A percentile compares a stretch with the other conserved stretches of the same genome.
Conservation (phyloP, 2,888 invertebrate species). For the Helleia helle region DNA sequence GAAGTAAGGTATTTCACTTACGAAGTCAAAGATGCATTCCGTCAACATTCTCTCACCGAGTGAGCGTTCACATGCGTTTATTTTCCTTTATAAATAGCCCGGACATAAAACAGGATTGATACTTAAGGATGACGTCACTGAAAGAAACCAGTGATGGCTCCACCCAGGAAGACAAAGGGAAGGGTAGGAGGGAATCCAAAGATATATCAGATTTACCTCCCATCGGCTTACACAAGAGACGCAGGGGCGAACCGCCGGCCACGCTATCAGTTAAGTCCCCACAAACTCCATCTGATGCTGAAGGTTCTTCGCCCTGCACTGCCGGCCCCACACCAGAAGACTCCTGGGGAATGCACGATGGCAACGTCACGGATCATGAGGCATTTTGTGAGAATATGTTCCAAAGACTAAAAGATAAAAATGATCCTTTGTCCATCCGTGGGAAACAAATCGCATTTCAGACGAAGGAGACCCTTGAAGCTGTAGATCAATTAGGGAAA, state of each 20-base stretch:
- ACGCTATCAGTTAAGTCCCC: conserved; percentile 50
- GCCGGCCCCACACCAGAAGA: conserved; percentile 51
- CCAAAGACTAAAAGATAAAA: conserved; percentile 48
- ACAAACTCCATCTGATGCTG: conserved; percentile 53
- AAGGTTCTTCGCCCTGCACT: conserved; percentile 59
- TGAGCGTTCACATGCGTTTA: conserved; percentile 51
- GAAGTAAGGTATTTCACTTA: conserved; percentile 6
- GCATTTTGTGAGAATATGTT: conserved; percentile 54
- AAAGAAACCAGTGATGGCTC: conserved; percentile 45
- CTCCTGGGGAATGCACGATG: conserved; percentile 38
- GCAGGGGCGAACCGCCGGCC: conserved; percentile 55
- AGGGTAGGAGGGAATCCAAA: conserved; percentile 33
- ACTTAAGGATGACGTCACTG: conserved; percentile 43
- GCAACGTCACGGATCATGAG: conserved; percentile 43
- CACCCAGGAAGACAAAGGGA: conserved; percentile 27
- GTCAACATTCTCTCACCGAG: conserved; percentile 34
- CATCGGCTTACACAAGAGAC: conserved; percentile 54
- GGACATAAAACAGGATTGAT: conserved; percentile 34
- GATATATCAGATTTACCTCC: conserved; percentile 43
- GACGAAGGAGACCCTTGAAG: conserved; percentile 75
- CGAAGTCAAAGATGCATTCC: conserved; percentile 47
- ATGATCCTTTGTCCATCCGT: conserved; percentile 63
- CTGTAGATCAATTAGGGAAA: conserved; percentile 86
- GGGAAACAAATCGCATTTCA: conserved; percentile 71
- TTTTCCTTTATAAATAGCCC: conserved; percentile 62